Conservation (phyloP, 2,113 vertebrate genomes). For the Gambusia affinis region DNA sequence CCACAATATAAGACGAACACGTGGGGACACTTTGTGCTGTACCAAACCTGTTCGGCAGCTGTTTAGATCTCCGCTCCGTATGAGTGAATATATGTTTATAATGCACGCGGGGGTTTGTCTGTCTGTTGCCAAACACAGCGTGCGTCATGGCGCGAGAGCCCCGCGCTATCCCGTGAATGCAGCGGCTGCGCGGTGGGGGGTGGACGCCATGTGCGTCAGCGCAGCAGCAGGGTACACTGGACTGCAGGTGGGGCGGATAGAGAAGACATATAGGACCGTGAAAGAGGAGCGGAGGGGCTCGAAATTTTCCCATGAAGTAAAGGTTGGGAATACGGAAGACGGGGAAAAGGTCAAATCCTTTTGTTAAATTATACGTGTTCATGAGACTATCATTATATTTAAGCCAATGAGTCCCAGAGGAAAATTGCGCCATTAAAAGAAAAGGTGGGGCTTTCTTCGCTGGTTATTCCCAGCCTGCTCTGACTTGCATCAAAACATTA, state of each 20-base stretch:
- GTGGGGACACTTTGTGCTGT: conserved; percentile 2
- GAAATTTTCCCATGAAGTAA: conserved; percentile 18
- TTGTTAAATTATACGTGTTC: neutral
- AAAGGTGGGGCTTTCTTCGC: neutral
- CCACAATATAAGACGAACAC: neutral
- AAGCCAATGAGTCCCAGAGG: neutral
- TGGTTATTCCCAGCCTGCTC: neutral
- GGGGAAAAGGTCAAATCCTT: neutral
- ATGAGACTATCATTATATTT: neutral
- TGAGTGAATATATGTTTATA: conserved; percentile 1
- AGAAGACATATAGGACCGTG: neutral
- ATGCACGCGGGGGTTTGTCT: neutral
- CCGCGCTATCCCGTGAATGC: conserved; percentile 33
- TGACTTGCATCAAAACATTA: conserved; percentile 16
- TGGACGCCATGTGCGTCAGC: conserved; percentile 45
- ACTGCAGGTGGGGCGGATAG: conserved; percentile 58
- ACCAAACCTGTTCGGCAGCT: neutral
- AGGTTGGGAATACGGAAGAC: neutral
- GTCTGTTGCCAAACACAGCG: conserved; percentile 61
- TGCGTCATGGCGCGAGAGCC: conserved; percentile 4
- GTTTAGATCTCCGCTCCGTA: neutral
- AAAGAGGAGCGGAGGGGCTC: neutral
- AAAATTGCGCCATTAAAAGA: neutral
- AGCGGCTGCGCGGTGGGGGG: conserved; percentile 10
- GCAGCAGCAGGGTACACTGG: conserved; percentile 30